These are phyloP conservation scores for Paratilapia polleni DNA, from an alignment of 2,113 vertebrate genomes.

Conservation along the genomic window DNA sequence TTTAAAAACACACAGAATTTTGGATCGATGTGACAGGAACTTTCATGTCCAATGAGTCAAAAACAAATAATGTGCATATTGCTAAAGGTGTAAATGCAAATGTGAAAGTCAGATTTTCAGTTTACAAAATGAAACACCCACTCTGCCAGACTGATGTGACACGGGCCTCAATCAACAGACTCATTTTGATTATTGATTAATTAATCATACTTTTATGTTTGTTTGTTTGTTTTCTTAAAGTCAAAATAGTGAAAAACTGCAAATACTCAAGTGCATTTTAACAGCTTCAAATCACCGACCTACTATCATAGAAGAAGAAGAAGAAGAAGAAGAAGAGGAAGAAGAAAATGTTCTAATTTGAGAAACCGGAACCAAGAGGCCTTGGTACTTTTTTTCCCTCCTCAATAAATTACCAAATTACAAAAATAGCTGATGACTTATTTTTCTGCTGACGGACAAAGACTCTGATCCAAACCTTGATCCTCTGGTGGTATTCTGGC, in stretches of 20 bases:
- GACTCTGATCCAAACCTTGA: constrained; percentile 79
- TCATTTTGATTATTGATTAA: too few relatives aligned
- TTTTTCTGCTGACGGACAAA: background rate
- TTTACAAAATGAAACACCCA: too few relatives aligned
- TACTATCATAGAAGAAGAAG: background rate
- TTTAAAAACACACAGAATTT: background rate
- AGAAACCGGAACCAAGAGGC: background rate
- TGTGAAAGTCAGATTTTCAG: too few relatives aligned
- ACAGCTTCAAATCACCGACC: background rate
- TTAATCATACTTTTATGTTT: too few relatives aligned
- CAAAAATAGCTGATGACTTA: background rate
- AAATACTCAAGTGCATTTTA: too few relatives aligned
- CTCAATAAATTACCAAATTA: background rate
- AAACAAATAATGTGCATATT: too few relatives aligned
- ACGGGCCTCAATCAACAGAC: too few relatives aligned
- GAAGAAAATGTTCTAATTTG: background rate
- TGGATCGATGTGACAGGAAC: background rate
- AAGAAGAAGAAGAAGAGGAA: background rate
- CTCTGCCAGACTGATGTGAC: too few relatives aligned
- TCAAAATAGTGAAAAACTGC: too few relatives aligned
- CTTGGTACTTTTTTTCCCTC: background rate
- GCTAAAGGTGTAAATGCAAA: too few relatives aligned
- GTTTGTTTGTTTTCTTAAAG: too few relatives aligned
- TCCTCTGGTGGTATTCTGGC: constrained; percentile 90
- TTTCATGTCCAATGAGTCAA: too few relatives aligned